Conservation (phyloP, 2,888 invertebrate genomes). For the Acrocyrtus sp. region DNA sequence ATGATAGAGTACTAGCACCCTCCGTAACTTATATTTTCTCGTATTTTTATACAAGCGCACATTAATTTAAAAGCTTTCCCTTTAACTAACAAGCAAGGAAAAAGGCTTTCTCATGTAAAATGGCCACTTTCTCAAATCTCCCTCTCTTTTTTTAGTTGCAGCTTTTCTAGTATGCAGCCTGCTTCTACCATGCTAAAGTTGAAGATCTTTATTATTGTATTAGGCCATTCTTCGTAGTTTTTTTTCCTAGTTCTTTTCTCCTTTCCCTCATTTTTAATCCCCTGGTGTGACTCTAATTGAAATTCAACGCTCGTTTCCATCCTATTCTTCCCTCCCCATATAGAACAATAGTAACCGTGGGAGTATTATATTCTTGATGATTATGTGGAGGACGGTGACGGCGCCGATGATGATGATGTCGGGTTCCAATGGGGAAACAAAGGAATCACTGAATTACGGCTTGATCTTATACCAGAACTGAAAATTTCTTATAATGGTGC, state of each 20-base stretch:
- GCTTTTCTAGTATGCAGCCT: no score
- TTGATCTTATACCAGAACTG: background rate
- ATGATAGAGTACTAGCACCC: background rate
- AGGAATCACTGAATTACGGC: slow-evolving; percentile 10
- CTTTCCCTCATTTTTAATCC: slow-evolving; percentile 30
- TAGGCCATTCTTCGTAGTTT: slow-evolving; percentile 10
- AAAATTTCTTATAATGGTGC: background rate
- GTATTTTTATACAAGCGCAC: no score
- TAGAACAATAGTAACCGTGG: slow-evolving; percentile 14
- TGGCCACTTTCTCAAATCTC: no score
- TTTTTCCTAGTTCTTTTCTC: slow-evolving; percentile 12
- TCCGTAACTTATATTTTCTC: background rate
- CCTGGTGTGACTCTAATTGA: slow-evolving; percentile 48
- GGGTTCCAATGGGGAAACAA: slow-evolving; percentile 15
- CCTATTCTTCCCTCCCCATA: background rate
- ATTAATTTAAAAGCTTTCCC: background rate
- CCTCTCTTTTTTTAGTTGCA: no score
- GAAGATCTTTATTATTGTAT: slow-evolving; percentile 26
- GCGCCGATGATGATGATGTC: background rate
- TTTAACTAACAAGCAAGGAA: background rate
- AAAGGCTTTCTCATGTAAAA: no score
- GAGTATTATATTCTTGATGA: slow-evolving; percentile 20
- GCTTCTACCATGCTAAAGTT: slow-evolving; percentile 8
- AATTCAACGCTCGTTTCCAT: slow-evolving; percentile 44
- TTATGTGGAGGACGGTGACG: background rate